Evolutionary conservation across 2,797 vertebrate genomes (phyloP).

Genomic region (Rhincodon typus): DNA sequence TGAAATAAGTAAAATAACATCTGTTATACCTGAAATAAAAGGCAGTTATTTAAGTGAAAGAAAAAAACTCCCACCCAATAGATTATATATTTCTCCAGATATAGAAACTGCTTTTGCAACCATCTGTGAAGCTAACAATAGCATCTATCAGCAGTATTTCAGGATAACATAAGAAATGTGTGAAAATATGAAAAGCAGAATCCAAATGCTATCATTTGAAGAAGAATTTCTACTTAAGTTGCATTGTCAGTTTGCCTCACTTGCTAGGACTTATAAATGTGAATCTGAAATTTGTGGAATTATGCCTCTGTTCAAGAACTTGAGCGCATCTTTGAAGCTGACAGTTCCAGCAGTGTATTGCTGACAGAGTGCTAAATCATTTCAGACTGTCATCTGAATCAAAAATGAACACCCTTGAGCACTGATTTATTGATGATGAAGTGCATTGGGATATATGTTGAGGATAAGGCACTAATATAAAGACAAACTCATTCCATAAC

Average conservation of each 20-base stretch:
- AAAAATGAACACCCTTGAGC: not conserved
- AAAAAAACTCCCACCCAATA: not conserved
- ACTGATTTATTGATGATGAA: not conserved
- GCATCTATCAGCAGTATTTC: not conserved
- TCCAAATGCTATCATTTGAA: not conserved
- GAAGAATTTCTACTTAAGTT: not conserved
- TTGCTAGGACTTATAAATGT: not conserved
- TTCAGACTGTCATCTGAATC: not conserved
- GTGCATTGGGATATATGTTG: not conserved
- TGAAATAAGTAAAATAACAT: not conserved
- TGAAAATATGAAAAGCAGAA: not conserved
- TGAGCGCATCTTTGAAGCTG: not conserved
- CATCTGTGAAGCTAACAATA: not conserved
- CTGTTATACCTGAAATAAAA: not conserved
- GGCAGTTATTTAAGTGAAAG: not conserved
- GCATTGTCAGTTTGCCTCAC: not conserved
- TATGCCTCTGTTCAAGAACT: not conserved
- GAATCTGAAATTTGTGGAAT: not conserved
- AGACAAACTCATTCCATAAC: not conserved
- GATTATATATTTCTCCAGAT: not conserved
- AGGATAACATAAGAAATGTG: not conserved
- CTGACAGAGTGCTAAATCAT: not conserved
- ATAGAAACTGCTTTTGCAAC: not conserved
- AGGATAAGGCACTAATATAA: not conserved
- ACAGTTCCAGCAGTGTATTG: not conserved